Conservation (phyloP, 2,888 invertebrate genomes). For the Lucinisca nassula region DNA sequence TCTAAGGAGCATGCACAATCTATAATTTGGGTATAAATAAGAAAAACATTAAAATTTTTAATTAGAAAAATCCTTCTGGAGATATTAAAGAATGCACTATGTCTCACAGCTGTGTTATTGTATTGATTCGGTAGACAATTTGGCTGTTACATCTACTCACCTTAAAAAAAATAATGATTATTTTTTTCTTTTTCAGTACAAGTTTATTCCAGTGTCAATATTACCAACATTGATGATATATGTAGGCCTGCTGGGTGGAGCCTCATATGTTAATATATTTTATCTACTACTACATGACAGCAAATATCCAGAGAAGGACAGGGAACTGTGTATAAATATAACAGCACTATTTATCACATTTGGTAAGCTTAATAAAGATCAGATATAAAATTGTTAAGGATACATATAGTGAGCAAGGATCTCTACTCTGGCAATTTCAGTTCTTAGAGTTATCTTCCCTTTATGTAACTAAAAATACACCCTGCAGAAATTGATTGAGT, state of each 20-base stretch:
- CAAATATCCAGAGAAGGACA: constrained; percentile 75
- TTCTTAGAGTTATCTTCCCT: too few species aligned
- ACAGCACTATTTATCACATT: constrained; percentile 80
- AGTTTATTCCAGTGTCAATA: constrained; percentile 77
- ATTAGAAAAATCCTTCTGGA: too few species aligned
- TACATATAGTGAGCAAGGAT: neutral
- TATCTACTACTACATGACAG: constrained; percentile 78
- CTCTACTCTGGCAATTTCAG: too few species aligned
- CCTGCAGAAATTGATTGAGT: too few species aligned
- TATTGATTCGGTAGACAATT: too few species aligned
- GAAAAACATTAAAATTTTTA: too few species aligned
- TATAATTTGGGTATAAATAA: too few species aligned
- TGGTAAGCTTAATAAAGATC: constrained; percentile 62
- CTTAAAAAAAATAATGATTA: neutral
- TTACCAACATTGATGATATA: constrained; percentile 81
- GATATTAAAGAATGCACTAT: too few species aligned
- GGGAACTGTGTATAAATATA: constrained; percentile 82
- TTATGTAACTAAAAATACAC: too few species aligned
- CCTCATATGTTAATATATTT: constrained; percentile 84
- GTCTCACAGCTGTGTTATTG: too few species aligned
- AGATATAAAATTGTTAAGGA: neutral
- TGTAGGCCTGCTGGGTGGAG: constrained; percentile 82
- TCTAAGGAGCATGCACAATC: too few species aligned
- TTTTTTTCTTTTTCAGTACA: constrained; percentile 74
- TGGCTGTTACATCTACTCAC: too few species aligned